phyloP scores from a whole-genome alignment of 2,797 vertebrate genomes.

The Taenioides sp. region DNA sequence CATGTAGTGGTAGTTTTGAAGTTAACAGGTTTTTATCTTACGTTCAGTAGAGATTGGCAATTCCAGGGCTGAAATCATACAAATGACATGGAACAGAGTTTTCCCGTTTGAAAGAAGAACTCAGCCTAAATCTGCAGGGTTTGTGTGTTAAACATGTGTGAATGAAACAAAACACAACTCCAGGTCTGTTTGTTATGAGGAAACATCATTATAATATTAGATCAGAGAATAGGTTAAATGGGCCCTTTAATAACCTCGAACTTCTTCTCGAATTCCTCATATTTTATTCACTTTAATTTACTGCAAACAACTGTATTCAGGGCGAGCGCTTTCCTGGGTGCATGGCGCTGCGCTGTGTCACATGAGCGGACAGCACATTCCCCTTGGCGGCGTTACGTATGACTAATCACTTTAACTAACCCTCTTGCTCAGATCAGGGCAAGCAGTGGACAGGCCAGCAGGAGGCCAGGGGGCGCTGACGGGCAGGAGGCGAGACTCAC shows the following conservation, averaged over 20 bases:
- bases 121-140: too few relatives aligned
- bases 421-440: slow-evolving; percentile 30
- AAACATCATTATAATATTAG: too few relatives aligned
- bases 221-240: too few relatives aligned
- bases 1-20: too few relatives aligned
- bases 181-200: too few relatives aligned
- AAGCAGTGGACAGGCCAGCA: slow-evolving; percentile 42
- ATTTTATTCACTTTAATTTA: neutral
- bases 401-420: slow-evolving; percentile 60
- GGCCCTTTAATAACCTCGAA: neutral
- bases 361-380: slow-evolving; percentile 35
- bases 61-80: too few relatives aligned
- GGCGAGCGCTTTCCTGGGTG: neutral
- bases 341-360: slow-evolving; percentile 30
- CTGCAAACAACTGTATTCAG: slow-evolving; percentile 1
- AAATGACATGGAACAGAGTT: too few relatives aligned
- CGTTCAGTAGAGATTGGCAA: too few relatives aligned
- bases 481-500: slow-evolving; percentile 29
- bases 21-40: too few relatives aligned
- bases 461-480: slow-evolving; percentile 53
- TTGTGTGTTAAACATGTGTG: too few relatives aligned
- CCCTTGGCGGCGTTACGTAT: slow-evolving; percentile 51
- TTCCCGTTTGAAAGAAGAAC: too few relatives aligned
- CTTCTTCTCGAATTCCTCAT: neutral
- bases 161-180: too few relatives aligned